A percentile compares a stretch with the other conserved stretches of the same genome.
phyloP scores from a whole-genome alignment of 2,113 vertebrate species.

The Galeopterus variegatus region DNA sequence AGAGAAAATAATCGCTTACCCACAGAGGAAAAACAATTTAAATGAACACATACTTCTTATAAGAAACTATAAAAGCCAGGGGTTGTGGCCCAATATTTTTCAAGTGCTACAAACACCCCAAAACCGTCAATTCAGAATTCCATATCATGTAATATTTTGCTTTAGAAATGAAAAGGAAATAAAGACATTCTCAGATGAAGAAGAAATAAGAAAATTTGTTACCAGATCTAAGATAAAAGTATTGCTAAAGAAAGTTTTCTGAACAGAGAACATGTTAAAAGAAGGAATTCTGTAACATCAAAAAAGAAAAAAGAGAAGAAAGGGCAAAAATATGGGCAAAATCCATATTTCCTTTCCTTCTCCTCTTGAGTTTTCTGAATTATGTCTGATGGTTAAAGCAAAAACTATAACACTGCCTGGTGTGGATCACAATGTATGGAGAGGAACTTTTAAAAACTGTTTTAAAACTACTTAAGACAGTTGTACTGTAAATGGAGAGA shows the following conservation, averaged over 20 bases:
- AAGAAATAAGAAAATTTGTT: background rate
- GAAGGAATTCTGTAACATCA: background rate
- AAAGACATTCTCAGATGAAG: background rate
- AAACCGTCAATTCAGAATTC: background rate
- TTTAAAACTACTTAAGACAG: background rate
- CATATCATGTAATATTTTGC: background rate
- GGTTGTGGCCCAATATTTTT: background rate
- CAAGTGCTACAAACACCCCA: background rate
- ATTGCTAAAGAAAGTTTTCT: background rate
- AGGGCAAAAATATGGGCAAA: background rate
- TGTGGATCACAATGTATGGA: too few species aligned
- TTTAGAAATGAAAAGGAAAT: background rate
- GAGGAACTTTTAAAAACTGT: too few species aligned
- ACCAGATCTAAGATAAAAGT: background rate
- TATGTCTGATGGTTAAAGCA: too few species aligned
- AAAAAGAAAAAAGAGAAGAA: background rate
- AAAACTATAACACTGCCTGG: too few species aligned
- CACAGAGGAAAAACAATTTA: background rate
- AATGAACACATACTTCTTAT: background rate
- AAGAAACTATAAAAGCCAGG: background rate
- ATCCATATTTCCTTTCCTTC: too few species aligned
- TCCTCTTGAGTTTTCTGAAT: too few species aligned
- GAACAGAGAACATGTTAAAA: background rate
- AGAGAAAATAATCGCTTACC: background rate
- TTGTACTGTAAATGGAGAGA: background rate